Conservation (phyloP, 2,113 vertebrate species). For the Limnothrissa miodon region DNA sequence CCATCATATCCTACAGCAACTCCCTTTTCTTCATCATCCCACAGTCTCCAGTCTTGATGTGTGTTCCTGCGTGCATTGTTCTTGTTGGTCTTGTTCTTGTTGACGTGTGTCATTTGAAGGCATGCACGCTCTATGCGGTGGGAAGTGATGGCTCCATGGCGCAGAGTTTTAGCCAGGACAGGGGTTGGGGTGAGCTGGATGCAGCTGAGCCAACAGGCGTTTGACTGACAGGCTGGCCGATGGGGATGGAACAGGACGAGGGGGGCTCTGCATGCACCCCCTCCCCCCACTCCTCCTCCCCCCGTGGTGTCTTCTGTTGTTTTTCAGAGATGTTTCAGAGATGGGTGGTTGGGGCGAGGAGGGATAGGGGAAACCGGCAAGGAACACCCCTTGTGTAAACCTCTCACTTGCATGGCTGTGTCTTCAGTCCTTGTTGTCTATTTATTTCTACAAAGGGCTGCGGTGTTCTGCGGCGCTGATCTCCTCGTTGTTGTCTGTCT, state of each 20-base stretch:
- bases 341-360: background rate
- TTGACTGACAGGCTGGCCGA: constrained; percentile 11
- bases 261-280: constrained; percentile 50
- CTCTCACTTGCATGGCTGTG: constrained; percentile 54
- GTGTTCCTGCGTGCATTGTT: constrained; percentile 37
- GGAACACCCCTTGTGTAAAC: background rate
- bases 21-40: constrained; percentile 23
- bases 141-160: constrained; percentile 53
- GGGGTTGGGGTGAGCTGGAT: constrained; percentile 30
- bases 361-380: background rate
- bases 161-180: constrained; percentile 68
- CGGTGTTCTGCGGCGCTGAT: constrained; percentile 24
- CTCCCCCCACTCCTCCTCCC: background rate
- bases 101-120: constrained; percentile 10
- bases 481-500: constrained; percentile 49
- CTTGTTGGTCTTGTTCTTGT: constrained; percentile 35
- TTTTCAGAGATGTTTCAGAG: background rate
- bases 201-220: background rate
- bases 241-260: too few species aligned
- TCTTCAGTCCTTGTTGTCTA: constrained; percentile 12
- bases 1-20: constrained; percentile 3
- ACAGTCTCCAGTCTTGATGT: background rate
- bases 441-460: background rate
- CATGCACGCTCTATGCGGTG: constrained; percentile 12
- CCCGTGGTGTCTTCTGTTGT: constrained; percentile 3